Conservation (phyloP, 64 coral and sea anemone genomes). For the Trachythela sp. region DNA sequence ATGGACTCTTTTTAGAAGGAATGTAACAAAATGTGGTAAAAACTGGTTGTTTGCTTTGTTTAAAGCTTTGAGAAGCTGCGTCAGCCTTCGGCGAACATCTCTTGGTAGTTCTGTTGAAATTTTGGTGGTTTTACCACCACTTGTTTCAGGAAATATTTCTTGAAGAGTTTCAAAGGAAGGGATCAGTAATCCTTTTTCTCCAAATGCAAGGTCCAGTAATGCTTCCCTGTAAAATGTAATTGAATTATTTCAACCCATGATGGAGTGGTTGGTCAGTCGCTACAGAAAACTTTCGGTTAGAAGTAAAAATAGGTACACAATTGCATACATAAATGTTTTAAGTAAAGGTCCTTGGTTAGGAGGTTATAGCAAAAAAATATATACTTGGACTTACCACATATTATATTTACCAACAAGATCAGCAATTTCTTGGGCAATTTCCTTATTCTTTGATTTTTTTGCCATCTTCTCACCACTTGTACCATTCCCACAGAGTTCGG, state of each 20-base stretch:
- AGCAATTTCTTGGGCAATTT: constrained; percentile 48
- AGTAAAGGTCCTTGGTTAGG: no score
- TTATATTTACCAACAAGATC: constrained; percentile 44
- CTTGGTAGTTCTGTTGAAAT: constrained; percentile 19
- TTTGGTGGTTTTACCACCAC: neutral
- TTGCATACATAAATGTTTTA: no score
- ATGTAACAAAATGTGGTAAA: constrained; percentile 33
- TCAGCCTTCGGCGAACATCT: constrained; percentile 48
- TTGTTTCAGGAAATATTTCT: neutral
- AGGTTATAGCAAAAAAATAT: neutral
- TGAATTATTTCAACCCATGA: no score
- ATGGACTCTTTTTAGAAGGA: neutral
- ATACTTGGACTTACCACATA: constrained; percentile 57
- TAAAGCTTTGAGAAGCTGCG: constrained; percentile 58
- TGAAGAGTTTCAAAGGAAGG: neutral
- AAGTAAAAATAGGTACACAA: no score
- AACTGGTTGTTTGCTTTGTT: constrained; percentile 63
- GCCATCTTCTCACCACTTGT: neutral
- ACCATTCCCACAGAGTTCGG: constrained; percentile 7
- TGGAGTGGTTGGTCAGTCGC: no score
- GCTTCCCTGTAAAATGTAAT: neutral
- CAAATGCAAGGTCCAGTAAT: neutral
- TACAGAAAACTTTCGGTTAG: no score
- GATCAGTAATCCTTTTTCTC: neutral
- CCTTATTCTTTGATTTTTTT: constrained; percentile 26